Base-by-base conservation (phyloP, 2,113 vertebrate species). In the Ammodytes marinus region DNA sequence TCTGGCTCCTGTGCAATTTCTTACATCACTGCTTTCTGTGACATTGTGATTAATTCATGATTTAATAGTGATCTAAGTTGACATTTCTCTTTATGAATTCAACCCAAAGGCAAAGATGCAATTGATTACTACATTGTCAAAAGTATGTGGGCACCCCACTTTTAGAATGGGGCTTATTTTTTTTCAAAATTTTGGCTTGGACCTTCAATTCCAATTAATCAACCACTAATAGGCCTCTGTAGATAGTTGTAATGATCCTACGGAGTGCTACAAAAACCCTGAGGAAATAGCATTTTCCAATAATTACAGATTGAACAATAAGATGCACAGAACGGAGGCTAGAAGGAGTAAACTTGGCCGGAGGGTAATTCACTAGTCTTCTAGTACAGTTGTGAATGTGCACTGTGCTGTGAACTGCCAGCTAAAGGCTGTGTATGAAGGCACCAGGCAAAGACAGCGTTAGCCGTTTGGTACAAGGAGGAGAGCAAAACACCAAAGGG, bases 161-260 rank as follows among this genome's bases (percentile, higher is more conserved):
- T 46, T 47, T 39, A 35, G n/a, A 15, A 8, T 71, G 42, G 15
- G 13, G 47, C 46, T 19, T 13, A 15, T 57, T 69, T 13, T 35
- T 57, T 69, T 14, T 19, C 27, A 55, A 27, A 8, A 19, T 54
- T 57, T 27, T 39, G 14, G 9, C 14, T 8, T n/a, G 13, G 13
- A 66, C 8, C 14, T 8, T 67, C 4, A 40, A 9, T 40, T 68
- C 35, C 66, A n/a, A 3, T 69, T 40, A 74, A 92, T 90, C 86
- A 92, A 72, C 63, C 67, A 3, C 79, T 87, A 90, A 92, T 84
- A 83, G 80, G 86, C 81, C 85, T 92, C 85, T 52, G 87, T 85
- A 90, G 91, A 83, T 89, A 83, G 87, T 86, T 86, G 88, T 71
- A 88, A 89, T 77, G 79, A 86, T 84, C 67, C 65, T 84, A 69